Evolutionary conservation across 1,140 invertebrate species (phyloP), one percentile per base, ranked within the genome.

Genomic region (Rhizoglyphus robini): DNA sequence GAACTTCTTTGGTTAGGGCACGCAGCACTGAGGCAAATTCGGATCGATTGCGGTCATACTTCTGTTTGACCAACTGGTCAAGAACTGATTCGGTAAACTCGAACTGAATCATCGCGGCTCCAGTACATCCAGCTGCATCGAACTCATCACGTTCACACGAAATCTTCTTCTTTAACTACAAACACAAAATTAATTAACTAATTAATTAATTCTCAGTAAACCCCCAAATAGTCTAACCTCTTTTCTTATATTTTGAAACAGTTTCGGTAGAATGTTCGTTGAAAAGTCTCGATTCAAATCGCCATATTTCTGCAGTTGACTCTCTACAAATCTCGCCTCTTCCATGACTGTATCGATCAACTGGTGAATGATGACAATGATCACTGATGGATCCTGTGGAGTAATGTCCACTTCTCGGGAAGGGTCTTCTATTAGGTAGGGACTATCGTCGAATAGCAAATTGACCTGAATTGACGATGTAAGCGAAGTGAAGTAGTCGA

Each of bases 31-130:
- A 1, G 15, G 54, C 38, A 31, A 49, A 54, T 5, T 65, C 54
- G 3, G 32, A 30, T 47, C 63, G 48, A 65, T 65, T 67, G 18
- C 48, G n/a, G n/a, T 60, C 61, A 54, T 63, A 69, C 20, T 29
- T 15, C 23, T 67, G 58, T 23, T 27, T 20, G 1, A 18, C 25
- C 13, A 57, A n/a, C 20, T 66, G 11, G 30, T 67, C 58, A 13
- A 68, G 25, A 18, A 38, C 36, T 4, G 68, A 68, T 57, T 68
- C 68, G n/a, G 30, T 38, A 20, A 65, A 65, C 51, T 68, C 68
- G 38, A 69, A 65, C 4, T 65, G 62, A 23, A 69, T 59, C 18
- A 30, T 34, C 11, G 66, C 65, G 11, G 61, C 8, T 31, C 61
- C 62, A 15, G 61, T 34, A 48, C 68, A 69, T 18, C 67, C 67